phyloP scores from a whole-genome alignment of 2,888 invertebrate genomes.

The Tanypteryx hageni region DNA sequence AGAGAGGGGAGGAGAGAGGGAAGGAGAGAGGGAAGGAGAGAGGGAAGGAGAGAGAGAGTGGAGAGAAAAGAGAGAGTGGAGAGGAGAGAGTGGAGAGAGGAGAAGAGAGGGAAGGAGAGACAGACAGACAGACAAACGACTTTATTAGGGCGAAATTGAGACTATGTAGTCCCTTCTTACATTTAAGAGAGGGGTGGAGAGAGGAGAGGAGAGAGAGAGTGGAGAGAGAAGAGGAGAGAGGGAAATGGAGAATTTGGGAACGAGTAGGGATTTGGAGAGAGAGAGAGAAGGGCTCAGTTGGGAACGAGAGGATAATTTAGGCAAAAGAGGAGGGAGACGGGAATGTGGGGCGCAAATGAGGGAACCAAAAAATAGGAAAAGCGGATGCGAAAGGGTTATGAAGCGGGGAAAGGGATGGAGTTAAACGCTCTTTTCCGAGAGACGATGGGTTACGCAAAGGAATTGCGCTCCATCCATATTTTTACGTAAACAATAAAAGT shows the following conservation, averaged over 20 bases:
- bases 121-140: not conserved
- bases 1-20: not conserved
- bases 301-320: no score
- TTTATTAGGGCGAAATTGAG: no score
- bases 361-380: constrained; percentile 8
- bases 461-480: constrained; percentile 4
- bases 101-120: not conserved
- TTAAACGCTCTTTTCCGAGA: not conserved
- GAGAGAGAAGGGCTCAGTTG: not conserved
- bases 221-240: constrained; percentile 15
- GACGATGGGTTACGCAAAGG: constrained; percentile 40
- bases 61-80: not conserved
- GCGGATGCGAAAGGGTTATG: not conserved
- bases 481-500: constrained; percentile 25
- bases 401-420: not conserved
- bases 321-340: no score
- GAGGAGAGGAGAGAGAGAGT: not conserved
- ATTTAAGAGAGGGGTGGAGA: not conserved
- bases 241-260: no score
- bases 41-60: not conserved
- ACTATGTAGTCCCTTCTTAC: no score
- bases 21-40: not conserved
- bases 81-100: no score
- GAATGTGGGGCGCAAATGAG: not conserved
- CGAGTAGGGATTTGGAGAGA: not conserved